A percentile compares a stretch with the other conserved stretches of the same genome.
Conservation (phyloP, 1,140 invertebrate species). For the Drosophila sp. region DNA sequence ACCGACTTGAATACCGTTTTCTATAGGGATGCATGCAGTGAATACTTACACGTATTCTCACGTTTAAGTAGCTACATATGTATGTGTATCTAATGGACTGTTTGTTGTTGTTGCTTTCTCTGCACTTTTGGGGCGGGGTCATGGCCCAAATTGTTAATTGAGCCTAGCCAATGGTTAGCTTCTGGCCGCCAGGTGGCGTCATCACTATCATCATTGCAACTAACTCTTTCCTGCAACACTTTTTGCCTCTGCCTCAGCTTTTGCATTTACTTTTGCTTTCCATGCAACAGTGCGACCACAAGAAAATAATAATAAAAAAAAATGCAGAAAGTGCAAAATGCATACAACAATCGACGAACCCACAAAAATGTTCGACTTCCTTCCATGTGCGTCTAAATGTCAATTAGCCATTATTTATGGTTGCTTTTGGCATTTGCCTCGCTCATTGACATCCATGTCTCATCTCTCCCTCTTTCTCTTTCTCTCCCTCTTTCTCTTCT, state of each 20-base stretch:
- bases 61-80: neutral
- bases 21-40: neutral
- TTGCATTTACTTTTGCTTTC: slow-evolving; percentile 22
- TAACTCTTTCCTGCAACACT: slow-evolving; percentile 9
- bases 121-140: slow-evolving; percentile 26
- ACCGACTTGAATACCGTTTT: too few relatives aligned
- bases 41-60: neutral
- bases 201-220: slow-evolving; percentile 26
- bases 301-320: slow-evolving; percentile 12
- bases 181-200: slow-evolving; percentile 47
- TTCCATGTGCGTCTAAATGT: slow-evolving; percentile 49
- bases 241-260: too few relatives aligned
- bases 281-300: slow-evolving; percentile 34
- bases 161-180: slow-evolving; percentile 53
- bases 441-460: slow-evolving; percentile 28
- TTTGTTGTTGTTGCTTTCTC: slow-evolving; percentile 58
- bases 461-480: neutral
- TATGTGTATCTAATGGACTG: slow-evolving; percentile 9
- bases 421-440: slow-evolving; percentile 27
- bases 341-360: slow-evolving; percentile 28
- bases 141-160: slow-evolving; percentile 70
- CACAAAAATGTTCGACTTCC: slow-evolving; percentile 55
- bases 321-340: neutral
- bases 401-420: slow-evolving; percentile 73
- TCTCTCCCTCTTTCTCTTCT: neutral